Percentiles rank a stretch among this genome's conserved stretches.
Conservation (phyloP, 2,797 vertebrate species). For the Takifugu ocellatus region DNA sequence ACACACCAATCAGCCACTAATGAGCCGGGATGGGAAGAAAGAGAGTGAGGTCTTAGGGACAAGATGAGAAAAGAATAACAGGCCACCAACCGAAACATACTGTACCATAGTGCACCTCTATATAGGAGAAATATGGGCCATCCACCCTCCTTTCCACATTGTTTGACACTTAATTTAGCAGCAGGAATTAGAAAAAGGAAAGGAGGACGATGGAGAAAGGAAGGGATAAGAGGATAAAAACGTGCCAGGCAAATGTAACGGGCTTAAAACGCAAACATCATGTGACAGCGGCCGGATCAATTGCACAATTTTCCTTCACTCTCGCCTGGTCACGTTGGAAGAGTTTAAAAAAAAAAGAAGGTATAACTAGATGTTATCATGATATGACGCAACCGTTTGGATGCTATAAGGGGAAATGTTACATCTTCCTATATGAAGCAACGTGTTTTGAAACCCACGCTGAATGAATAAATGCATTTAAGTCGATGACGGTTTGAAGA, state of each 20-base stretch:
- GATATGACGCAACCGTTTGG: neutral
- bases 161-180: slow-evolving; percentile 72
- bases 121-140: slow-evolving; percentile 59
- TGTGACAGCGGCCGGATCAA: slow-evolving; percentile 15
- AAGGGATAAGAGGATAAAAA: neutral
- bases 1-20: slow-evolving; percentile 66
- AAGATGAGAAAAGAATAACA: slow-evolving; percentile 41
- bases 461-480: neutral
- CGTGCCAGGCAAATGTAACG: slow-evolving; percentile 10
- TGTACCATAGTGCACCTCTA: slow-evolving; percentile 57
- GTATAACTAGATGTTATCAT: neutral
- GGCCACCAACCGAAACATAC: slow-evolving; percentile 44
- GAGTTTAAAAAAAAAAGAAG: neutral
- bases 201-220: neutral
- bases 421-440: no score
- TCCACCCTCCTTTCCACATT: slow-evolving; percentile 50
- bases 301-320: neutral
- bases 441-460: no score
- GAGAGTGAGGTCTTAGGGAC: slow-evolving; percentile 4
- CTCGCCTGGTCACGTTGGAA: neutral
- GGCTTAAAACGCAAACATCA: neutral
- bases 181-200: slow-evolving; percentile 56
- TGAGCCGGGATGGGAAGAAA: slow-evolving; percentile 35
- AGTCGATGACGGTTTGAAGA: no score
- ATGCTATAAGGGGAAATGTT: no score